Percentiles rank a stretch among this genome's conserved stretches.
Conservation (phyloP, 35 echinoderm and acorn worm genomes). For the Stichopus chloronotus region DNA sequence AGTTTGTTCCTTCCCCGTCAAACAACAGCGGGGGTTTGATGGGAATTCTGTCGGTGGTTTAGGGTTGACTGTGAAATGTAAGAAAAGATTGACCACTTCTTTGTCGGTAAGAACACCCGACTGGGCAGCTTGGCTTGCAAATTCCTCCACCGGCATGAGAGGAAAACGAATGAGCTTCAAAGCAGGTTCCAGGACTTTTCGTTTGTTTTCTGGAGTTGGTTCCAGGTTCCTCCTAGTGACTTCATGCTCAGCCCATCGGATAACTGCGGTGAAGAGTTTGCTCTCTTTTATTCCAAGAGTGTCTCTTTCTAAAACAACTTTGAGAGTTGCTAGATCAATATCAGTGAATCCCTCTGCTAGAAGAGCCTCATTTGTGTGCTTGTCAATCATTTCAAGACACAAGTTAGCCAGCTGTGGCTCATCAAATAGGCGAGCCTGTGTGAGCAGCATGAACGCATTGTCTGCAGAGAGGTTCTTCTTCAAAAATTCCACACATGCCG, state of each 20-base stretch:
- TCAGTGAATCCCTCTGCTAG: conserved; percentile 95
- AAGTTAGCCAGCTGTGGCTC: conserved; percentile 96
- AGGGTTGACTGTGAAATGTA: conserved; percentile 97
- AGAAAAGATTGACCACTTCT: conserved; percentile 96
- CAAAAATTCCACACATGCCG: conserved; percentile 95
- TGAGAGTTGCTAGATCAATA: conserved; percentile 91
- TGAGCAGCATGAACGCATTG: conserved; percentile 96
- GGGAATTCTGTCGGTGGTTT: conserved; percentile 95
- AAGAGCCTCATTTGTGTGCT: conserved; percentile 87
- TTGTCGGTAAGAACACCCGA: conserved; percentile 90
- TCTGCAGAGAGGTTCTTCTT: conserved; percentile 93
- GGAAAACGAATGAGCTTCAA: conserved; percentile 94
- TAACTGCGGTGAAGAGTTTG: conserved; percentile 86
- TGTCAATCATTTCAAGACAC: conserved; percentile 96
- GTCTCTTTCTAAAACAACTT: conserved; percentile 89
- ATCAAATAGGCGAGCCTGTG: conserved; percentile 93
- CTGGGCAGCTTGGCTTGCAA: conserved; percentile 89
- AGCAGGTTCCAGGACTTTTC: conserved; percentile 76
- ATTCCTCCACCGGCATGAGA: conserved; percentile 97
- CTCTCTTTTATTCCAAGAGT: conserved; percentile 93
- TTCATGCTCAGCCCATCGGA: conserved; percentile 92
- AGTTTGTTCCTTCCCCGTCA: conserved; percentile 99
- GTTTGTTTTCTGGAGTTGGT: conserved; percentile 89
- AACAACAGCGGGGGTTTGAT: conserved; percentile 86
- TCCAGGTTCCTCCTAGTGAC: conserved; percentile 64